Percentiles rank a stretch among this genome's conserved stretches.
Evolutionary conservation across 2,113 vertebrate genomes (phyloP).

Genomic region (Carettochelys insculpta): DNA sequence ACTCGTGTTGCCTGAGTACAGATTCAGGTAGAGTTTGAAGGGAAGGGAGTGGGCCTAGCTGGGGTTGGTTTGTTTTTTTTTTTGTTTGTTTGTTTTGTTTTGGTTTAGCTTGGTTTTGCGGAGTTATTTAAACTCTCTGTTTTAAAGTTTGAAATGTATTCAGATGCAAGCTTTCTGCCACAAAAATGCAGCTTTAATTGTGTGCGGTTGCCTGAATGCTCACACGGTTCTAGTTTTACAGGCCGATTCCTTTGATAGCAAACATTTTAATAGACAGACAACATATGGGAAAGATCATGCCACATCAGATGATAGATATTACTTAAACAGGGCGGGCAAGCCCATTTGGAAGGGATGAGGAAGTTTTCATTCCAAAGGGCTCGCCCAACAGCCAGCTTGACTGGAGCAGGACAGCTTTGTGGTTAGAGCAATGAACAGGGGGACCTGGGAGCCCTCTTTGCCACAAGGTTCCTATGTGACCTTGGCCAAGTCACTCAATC

Average conservation of each 20-base stretch:
- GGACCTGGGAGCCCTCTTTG: background rate
- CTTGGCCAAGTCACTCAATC: rapidly evolving
- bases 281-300: slow-evolving; percentile 39
- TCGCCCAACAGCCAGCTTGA: background rate
- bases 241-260: slow-evolving; percentile 27
- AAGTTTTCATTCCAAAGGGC: slow-evolving; percentile 20
- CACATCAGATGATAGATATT: slow-evolving; percentile 25
- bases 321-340: slow-evolving; percentile 5
- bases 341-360: background rate
- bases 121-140: background rate
- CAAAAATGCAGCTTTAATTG: slow-evolving; percentile 31
- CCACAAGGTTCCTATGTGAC: background rate
- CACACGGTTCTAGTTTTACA: slow-evolving; percentile 54
- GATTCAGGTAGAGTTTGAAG: background rate
- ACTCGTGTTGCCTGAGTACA: rapidly evolving
- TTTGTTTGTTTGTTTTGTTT: no score
- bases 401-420: background rate
- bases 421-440: background rate
- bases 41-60: background rate
- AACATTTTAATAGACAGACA: background rate
- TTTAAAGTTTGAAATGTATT: background rate
- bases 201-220: slow-evolving; percentile 23
- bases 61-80: no score
- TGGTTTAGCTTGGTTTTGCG: background rate
- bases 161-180: slow-evolving; percentile 4